Evolutionary conservation across 1,140 invertebrate genomes (phyloP), one percentile per base, ranked within the genome.

Genomic region (Sitobion miscanthi): DNA sequence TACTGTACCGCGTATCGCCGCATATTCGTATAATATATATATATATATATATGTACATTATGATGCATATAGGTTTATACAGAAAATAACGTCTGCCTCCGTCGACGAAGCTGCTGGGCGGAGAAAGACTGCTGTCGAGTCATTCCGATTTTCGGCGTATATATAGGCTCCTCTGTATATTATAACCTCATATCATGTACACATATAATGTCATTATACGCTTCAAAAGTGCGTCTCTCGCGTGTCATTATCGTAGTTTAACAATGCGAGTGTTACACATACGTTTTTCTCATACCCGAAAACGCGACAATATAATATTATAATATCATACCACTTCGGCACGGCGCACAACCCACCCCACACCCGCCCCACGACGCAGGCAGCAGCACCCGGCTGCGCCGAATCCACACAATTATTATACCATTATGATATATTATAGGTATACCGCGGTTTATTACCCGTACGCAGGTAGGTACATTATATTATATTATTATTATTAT

Each of bases 151-250:
- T 77, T 77, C n/a, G 30, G 62, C 62, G 30, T 62, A 30, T 25
- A 25, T n/a, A n/a, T 17, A 77, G 14, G 62, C 17, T 6, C 5
- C n/a, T n/a, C 25, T 11, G 25, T 20, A 54, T 69, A n/a, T n/a
- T 77, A n/a, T n/a, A 69, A 69, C 62, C 30, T 69, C 62, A n/a
- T 17, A 77, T 77, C n/a, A 6, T 69, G 62, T 62, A 30, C 21
- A 69, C 62, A 69, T 30, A 69, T 69, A 69, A 77, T n/a, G 62
- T 77, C 62, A 77, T 77, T 77, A 77, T 77, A 77, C 62, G 62
- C 11, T 77, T n/a, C 62, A 77, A n/a, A 77, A 35, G 30, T 77
- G n/a, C n/a, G 62, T 77, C 62, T 77, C 62, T 77, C 30, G 62
- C 30, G 62, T n/a, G 62, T n/a, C 2, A 77, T 77, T 77, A 77